Evolutionary conservation across 2,113 vertebrate genomes (phyloP), one percentile per base, ranked within the genome.

Genomic region (Suricata suricatta): DNA sequence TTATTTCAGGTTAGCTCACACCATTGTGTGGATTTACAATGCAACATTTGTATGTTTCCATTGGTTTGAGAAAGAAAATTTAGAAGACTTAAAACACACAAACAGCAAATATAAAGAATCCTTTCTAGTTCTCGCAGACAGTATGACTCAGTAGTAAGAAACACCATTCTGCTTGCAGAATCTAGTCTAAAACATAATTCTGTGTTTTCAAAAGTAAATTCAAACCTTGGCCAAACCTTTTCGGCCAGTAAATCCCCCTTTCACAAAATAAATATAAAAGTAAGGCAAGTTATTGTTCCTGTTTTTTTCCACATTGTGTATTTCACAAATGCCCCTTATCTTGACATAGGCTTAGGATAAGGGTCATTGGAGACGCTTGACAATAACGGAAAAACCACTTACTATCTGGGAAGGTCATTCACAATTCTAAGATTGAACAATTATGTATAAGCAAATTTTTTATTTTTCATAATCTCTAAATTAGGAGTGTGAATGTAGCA

Each of bases 21-120:
- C 29, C 84, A 96, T 96, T 98, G 98, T 97, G 88, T 85, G 31
- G 35, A 63, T 85, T 93, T 71, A 95, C 96, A 96, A 91, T 97
- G 77, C 33, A 60, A 86, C 25, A 71, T 94, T 93, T 97, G 83
- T 90, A 60, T 71, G 72, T 8, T 93, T 86, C 77, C 79, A 93
- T 68, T 95, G 38, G 64, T 88, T 89, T 82, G 66, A 79, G 54
- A 95, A 95, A 84, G 69, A 97, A 97, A 88, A 86, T 54, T 90
- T 81, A 85, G 88, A 93, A 88, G 38, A 63, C 29, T 57, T 90
- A 88, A 88, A 76, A 84, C 52, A 96, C 91, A 94, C 17, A 85
- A 82, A 92, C 69, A 57, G 13, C 12, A 81, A 77, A 88, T 60
- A 92, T 84, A 97, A 96, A 95, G 71, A 84, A 57, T 35, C 82